phyloP scores from a whole-genome alignment of 92 coral and sea anemone genomes.

The Plumapathes pennacea region DNA sequence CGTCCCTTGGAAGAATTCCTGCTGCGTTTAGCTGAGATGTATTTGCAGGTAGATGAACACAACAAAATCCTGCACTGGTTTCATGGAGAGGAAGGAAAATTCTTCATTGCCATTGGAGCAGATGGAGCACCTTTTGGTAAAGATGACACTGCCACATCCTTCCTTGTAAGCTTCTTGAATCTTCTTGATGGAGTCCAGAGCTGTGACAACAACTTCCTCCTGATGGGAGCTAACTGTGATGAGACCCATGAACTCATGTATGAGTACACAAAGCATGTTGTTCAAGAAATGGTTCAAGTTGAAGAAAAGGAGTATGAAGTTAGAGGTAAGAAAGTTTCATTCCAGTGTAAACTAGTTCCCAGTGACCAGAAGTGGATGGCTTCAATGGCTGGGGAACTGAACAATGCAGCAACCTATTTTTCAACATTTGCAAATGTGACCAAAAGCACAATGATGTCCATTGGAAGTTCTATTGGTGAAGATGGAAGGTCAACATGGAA shows the following conservation, averaged over 20 bases:
- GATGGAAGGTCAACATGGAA: conserved; percentile 34
- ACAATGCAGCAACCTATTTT: conserved; percentile 57
- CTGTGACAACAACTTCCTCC: conserved; percentile 39
- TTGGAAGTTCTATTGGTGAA: conserved; percentile 30
- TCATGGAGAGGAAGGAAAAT: conserved; percentile 28
- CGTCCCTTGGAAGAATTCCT: conserved; percentile 33
- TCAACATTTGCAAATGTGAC: conserved; percentile 71
- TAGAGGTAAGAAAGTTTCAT: conserved; percentile 37
- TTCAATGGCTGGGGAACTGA: conserved; percentile 59
- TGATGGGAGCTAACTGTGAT: conserved; percentile 56
- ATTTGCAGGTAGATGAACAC: conserved; percentile 11
- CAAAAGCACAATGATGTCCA: conserved; percentile 6
- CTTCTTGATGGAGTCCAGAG: conserved; percentile 37
- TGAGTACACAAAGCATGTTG: conserved; percentile 38
- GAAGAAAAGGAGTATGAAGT: conserved; percentile 35
- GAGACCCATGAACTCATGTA: conserved; percentile 42
- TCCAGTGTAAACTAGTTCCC: conserved; percentile 51
- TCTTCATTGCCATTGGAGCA: conserved; percentile 39
- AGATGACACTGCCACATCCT: conserved; percentile 49
- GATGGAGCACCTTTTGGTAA: conserved; percentile 59
- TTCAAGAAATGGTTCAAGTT: conserved; percentile 30
- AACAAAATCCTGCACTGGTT: conserved; percentile 37
- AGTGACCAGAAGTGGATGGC: conserved; percentile 70
- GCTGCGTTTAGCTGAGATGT: conserved; percentile 32
- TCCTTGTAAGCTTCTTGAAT: conserved; percentile 36